Evolutionary conservation across 2,888 invertebrate species (phyloP).

Genomic region (Drosophila conformis): DNA sequence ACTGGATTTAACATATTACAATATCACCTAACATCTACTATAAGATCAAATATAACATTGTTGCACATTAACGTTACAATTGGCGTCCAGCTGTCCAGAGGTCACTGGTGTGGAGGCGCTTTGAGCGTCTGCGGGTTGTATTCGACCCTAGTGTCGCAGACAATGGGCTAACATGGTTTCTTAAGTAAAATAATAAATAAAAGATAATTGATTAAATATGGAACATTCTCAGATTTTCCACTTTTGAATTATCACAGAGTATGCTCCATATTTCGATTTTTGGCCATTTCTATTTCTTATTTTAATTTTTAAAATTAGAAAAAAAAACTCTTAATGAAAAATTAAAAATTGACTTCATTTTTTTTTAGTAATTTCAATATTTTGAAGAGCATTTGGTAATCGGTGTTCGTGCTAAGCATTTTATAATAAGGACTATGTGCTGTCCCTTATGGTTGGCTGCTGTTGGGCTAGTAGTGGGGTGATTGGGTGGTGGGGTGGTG

Average conservation of each 20-base stretch:
- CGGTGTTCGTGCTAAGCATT: neutral
- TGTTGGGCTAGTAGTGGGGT: constrained; percentile 3
- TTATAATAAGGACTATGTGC: constrained; percentile 24
- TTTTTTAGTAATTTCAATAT: neutral
- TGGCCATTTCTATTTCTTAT: neutral
- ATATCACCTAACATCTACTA: too few species aligned
- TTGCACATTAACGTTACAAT: too few species aligned
- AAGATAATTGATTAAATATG: neutral
- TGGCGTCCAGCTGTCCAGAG: too few species aligned
- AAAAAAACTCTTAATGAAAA: neutral
- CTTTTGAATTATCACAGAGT: neutral
- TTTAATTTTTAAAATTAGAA: neutral
- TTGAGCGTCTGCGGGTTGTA: too few species aligned
- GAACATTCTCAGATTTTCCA: neutral
- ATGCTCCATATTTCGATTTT: neutral
- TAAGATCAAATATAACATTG: too few species aligned
- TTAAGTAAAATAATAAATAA: neutral
- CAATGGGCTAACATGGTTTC: too few species aligned
- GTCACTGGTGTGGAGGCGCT: too few species aligned
- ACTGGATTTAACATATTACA: too few species aligned
- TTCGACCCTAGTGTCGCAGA: too few species aligned
- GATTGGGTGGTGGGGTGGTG: neutral
- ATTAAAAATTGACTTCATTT: neutral
- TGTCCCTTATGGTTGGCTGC: constrained; percentile 22
- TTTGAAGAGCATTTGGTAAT: constrained; percentile 4